A percentile compares a stretch with the other conserved stretches of the same genome.
These are phyloP conservation scores for Bujurquina vittata DNA, from an alignment of 2,113 vertebrate species.

Conservation along the genomic window DNA sequence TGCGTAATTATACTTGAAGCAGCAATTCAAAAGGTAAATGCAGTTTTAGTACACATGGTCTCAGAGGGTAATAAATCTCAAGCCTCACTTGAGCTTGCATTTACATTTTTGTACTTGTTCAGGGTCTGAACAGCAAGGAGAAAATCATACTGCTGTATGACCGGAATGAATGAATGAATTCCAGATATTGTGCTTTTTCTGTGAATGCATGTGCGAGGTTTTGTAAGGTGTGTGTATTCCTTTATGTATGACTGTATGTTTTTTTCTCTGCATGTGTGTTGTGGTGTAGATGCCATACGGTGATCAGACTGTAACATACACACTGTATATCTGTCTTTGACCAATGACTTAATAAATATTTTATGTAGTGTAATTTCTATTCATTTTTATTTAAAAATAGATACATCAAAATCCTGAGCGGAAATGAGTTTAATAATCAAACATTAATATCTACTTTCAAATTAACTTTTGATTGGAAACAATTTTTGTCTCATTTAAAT, in stretches of 20 bases:
- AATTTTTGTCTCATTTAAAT: neutral
- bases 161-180: slow-evolving; percentile 34
- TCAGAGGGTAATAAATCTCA: neutral
- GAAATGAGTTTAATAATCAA: neutral
- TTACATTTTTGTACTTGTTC: slow-evolving; percentile 6
- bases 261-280: neutral
- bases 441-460: neutral
- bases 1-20: neutral
- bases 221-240: neutral
- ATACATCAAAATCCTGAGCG: neutral
- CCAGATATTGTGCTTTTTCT: neutral
- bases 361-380: neutral
- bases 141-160: slow-evolving; percentile 88
- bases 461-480: neutral
- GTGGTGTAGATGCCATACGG: neutral
- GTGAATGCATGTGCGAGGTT: neutral
- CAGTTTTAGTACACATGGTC: neutral
- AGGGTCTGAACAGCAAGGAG: slow-evolving; percentile 80
- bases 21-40: neutral
- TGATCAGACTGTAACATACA: neutral
- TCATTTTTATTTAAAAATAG: neutral
- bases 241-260: neutral
- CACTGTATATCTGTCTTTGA: neutral
- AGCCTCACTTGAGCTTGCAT: neutral
- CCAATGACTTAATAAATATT: neutral